A percentile compares a stretch with the other conserved stretches of the same genome.
phyloP scores from a whole-genome alignment of 2,113 vertebrate species.

The Crotophaga sulcirostris region DNA sequence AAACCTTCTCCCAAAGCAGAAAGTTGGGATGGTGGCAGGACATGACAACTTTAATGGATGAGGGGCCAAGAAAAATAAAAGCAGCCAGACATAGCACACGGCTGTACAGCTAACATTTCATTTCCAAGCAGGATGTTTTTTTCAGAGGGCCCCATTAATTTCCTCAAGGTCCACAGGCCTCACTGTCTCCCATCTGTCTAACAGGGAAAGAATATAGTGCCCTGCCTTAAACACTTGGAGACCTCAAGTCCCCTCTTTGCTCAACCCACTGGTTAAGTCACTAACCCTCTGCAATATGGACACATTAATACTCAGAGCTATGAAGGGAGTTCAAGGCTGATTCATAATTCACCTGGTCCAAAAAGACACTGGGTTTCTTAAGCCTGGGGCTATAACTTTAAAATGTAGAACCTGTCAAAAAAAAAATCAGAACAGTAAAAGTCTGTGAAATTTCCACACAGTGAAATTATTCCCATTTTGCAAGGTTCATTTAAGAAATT shows the following conservation, averaged over 20 bases:
- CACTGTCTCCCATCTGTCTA: constrained; percentile 62
- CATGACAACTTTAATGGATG: background rate
- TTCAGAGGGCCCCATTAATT: constrained; percentile 55
- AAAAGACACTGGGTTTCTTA: constrained; percentile 48
- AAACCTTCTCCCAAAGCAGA: background rate
- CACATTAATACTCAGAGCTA: constrained; percentile 51
- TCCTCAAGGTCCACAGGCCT: constrained; percentile 50
- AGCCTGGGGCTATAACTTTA: constrained; percentile 23
- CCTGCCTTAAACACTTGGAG: constrained; percentile 51
- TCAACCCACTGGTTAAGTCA: constrained; percentile 52
- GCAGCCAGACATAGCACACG: background rate
- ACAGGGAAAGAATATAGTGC: constrained; percentile 48
- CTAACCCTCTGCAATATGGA: constrained; percentile 44
- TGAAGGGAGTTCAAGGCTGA: constrained; percentile 62
- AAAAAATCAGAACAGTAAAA: background rate
- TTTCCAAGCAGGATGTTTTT: constrained; percentile 48
- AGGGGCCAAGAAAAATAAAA: constrained; percentile 17
- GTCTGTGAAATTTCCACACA: background rate
- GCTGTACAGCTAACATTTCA: constrained; percentile 45
- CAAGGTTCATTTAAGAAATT: constrained; percentile 27
- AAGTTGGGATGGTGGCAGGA: background rate
- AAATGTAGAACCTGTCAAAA: constrained; percentile 45
- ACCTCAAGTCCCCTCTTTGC: constrained; percentile 40
- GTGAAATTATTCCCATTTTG: background rate
- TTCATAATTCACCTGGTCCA: constrained; percentile 61